Evolutionary conservation across 2,113 vertebrate genomes (phyloP).

Genomic region (Emydocephalus ijimae): DNA sequence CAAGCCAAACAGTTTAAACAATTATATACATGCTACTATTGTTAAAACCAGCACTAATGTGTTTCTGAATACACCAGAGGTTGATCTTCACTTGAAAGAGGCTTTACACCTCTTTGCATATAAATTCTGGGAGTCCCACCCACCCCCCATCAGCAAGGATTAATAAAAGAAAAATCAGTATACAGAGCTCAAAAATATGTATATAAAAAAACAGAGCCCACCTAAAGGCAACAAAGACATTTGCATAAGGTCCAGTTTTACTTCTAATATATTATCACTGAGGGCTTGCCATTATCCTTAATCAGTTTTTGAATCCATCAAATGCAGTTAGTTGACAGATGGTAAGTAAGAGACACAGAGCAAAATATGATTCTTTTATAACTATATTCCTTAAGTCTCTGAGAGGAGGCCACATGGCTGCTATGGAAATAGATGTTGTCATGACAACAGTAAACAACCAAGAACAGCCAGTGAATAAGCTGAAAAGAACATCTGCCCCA

Average conservation of each 20-base stretch:
- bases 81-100: neutral
- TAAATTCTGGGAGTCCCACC: neutral
- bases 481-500: conserved; percentile 84
- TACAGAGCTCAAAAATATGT: conserved; percentile 20
- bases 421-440: conserved; percentile 78
- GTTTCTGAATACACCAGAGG: neutral
- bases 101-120: neutral
- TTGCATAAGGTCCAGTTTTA: conserved; percentile 39
- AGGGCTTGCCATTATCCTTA: conserved; percentile 58
- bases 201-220: neutral
- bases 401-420: conserved; percentile 72
- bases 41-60: neutral
- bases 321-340: conserved; percentile 74
- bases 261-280: conserved; percentile 57
- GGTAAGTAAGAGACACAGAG: conserved; percentile 71
- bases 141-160: neutral
- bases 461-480: conserved; percentile 71
- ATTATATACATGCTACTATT: conserved; percentile 18
- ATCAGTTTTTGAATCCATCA: conserved; percentile 66
- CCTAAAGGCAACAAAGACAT: conserved; percentile 22
- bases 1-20: conserved; percentile 9
- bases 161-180: neutral
- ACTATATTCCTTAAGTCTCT: conserved; percentile 74
- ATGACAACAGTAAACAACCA: conserved; percentile 81
- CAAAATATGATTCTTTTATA: conserved; percentile 82